phyloP scores from a whole-genome alignment of 2,888 invertebrate genomes.

The Choristoneura rosaceana region DNA sequence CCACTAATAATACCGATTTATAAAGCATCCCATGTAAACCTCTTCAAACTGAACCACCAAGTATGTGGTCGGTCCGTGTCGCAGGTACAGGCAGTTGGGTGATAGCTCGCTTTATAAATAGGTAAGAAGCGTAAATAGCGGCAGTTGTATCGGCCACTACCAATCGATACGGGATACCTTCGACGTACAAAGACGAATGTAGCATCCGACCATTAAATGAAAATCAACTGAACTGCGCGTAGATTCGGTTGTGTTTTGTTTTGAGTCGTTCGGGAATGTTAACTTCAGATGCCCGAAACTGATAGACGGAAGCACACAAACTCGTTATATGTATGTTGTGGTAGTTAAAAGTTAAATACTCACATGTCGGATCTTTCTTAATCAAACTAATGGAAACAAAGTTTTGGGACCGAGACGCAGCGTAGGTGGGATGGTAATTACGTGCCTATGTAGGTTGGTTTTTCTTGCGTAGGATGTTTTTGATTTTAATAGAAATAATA shows the following conservation, averaged over 20 bases:
- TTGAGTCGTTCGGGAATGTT: constrained; percentile 51
- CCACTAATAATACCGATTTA: not conserved
- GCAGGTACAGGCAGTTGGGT: constrained; percentile 71
- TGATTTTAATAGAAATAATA: not conserved
- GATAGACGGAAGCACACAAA: constrained; percentile 63
- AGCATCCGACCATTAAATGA: constrained; percentile 44
- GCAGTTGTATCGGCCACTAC: constrained; percentile 80
- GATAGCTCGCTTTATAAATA: constrained; percentile 81
- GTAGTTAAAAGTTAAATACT: constrained; percentile 82
- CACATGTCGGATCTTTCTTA: constrained; percentile 74
- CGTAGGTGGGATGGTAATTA: constrained; percentile 24
- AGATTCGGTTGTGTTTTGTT: constrained; percentile 46
- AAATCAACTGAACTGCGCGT: constrained; percentile 46
- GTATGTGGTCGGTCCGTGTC: constrained; percentile 53
- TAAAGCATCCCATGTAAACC: constrained; percentile 25
- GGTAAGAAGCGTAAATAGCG: constrained; percentile 84
- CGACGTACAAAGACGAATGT: constrained; percentile 56
- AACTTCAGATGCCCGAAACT: constrained; percentile 52
- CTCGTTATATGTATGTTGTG: constrained; percentile 62
- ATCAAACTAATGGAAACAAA: constrained; percentile 77
- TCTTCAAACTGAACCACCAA: constrained; percentile 47
- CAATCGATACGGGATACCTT: constrained; percentile 75
- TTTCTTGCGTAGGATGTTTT: constrained; percentile 15
- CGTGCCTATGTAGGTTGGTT: constrained; percentile 13
- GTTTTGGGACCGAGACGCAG: constrained; percentile 54